Conservation (phyloP, 2,113 vertebrate genomes). For the Saccopteryx leptura region DNA sequence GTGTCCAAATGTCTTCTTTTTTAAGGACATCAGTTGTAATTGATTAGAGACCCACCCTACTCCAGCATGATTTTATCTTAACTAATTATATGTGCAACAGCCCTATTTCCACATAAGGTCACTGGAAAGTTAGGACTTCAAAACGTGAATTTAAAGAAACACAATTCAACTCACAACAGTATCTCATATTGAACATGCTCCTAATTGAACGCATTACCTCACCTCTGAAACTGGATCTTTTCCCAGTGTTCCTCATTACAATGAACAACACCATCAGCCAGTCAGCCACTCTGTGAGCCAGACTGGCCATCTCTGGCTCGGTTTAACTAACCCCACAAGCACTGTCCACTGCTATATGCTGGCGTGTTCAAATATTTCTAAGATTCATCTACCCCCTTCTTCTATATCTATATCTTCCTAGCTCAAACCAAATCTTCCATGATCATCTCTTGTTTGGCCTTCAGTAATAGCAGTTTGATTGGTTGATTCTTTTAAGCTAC, state of each 20-base stretch:
- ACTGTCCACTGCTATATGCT: not conserved
- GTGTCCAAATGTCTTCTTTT: not conserved
- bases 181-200: not conserved
- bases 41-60: not conserved
- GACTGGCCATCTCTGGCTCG: not conserved
- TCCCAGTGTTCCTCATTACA: not conserved
- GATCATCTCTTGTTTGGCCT: not conserved
- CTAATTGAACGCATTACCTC: not conserved
- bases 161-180: not conserved
- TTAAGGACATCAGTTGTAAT: not conserved
- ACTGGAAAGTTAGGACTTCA: not conserved
- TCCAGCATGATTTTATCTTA: not conserved
- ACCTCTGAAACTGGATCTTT: not conserved
- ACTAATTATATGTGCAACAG: not conserved
- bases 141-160: not conserved
- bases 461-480: not conserved
- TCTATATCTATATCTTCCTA: not conserved
- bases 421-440: not conserved
- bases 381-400: not conserved
- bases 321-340: not conserved
- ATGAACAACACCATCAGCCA: not conserved
- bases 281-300: not conserved
- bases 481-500: not conserved
- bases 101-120: not conserved
- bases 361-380: not conserved